Conservation (phyloP, 2,888 invertebrate species). For the Atethmia centrago region DNA sequence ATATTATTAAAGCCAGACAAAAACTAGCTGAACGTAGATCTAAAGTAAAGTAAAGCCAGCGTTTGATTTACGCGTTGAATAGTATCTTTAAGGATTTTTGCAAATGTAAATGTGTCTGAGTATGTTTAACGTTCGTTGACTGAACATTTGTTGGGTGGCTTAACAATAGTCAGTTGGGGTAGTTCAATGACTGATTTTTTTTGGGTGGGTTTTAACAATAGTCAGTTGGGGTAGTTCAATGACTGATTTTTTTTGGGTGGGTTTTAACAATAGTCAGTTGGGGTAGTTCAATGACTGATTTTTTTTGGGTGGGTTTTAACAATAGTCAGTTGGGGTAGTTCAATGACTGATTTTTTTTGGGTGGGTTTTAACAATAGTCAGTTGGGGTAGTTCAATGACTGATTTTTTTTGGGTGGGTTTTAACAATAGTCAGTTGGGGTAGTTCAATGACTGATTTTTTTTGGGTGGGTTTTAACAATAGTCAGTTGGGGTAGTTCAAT, state of each 20-base stretch:
- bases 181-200: too few relatives aligned
- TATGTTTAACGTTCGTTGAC: too few relatives aligned
- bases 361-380: neutral
- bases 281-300: too few relatives aligned
- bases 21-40: slow-evolving; percentile 22
- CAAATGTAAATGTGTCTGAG: neutral
- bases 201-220: neutral
- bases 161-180: neutral
- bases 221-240: neutral
- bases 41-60: slow-evolving; percentile 18
- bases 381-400: too few relatives aligned
- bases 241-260: too few relatives aligned
- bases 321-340: neutral
- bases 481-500: neutral
- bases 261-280: neutral
- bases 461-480: neutral
- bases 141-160: too few relatives aligned
- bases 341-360: too few relatives aligned
- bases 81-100: neutral
- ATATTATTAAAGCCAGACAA: slow-evolving; percentile 28
- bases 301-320: too few relatives aligned
- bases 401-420: too few relatives aligned
- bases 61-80: slow-evolving; percentile 32
- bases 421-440: neutral
- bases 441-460: too few relatives aligned